Conservation (phyloP, 2,797 vertebrate species). For the Euphonia xanthogaster region DNA sequence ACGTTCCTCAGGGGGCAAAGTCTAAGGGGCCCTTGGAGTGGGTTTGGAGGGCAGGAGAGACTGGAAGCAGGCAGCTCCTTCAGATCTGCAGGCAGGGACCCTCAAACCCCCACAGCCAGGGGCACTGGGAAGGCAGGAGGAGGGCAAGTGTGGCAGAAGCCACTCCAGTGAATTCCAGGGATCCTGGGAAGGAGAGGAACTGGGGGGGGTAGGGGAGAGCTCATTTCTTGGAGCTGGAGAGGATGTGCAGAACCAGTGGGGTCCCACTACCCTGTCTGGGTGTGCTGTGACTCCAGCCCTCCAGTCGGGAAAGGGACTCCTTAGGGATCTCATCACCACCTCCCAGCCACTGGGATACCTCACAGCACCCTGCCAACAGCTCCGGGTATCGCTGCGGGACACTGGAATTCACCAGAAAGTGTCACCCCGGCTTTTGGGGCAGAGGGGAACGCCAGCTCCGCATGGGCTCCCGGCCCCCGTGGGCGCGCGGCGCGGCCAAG, state of each 20-base stretch:
- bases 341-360: neutral
- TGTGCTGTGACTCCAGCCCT: neutral
- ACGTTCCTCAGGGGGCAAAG: neutral
- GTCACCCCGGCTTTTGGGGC: neutral
- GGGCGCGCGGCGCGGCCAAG: neutral
- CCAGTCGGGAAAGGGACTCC: neutral
- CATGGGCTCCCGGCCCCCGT: neutral
- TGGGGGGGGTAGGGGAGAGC: accelerated
- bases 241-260: accelerated
- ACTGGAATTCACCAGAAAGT: neutral
- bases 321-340: neutral
- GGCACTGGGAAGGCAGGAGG: neutral
- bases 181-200: neutral
- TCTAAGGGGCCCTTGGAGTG: neutral
- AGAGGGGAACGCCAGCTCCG: neutral
- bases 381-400: neutral
- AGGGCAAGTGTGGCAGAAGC: neutral
- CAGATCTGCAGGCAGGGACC: neutral
- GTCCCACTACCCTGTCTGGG: neutral
- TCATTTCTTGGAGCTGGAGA: neutral
- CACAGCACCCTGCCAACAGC: neutral
- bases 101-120: too few relatives aligned
- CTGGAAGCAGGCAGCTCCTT: neutral
- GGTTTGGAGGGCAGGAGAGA: neutral
- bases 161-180: neutral